Percentiles rank a stretch among this genome's conserved stretches.
phyloP scores from a whole-genome alignment of 2,888 invertebrate genomes.

The Aphodius sticticus region DNA sequence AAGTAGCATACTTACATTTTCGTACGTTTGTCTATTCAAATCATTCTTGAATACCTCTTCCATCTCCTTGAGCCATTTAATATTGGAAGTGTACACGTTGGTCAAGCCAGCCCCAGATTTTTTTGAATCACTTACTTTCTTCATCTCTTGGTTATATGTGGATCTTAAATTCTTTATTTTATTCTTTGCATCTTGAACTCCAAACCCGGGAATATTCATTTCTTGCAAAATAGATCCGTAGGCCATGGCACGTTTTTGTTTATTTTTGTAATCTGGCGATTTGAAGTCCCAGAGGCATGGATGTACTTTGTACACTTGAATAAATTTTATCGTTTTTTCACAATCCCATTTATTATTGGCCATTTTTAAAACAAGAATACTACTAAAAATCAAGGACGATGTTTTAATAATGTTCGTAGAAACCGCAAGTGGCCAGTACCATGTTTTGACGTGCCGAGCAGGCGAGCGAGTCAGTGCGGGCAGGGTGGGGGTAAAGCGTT shows the following conservation, averaged over 20 bases:
- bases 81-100: constrained; percentile 5
- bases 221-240: not conserved
- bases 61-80: not conserved
- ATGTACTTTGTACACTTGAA: constrained; percentile 18
- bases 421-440: not conserved
- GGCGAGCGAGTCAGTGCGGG: not conserved
- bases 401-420: too few species aligned
- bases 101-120: not conserved
- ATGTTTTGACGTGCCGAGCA: not conserved
- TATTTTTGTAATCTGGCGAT: constrained; percentile 13
- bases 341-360: constrained; percentile 19
- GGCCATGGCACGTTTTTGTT: constrained; percentile 15
- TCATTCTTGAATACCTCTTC: not conserved
- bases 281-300: constrained; percentile 25
- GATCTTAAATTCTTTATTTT: constrained; percentile 28
- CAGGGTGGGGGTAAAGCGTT: not conserved
- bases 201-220: constrained; percentile 21
- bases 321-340: constrained; percentile 23
- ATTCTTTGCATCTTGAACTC: constrained; percentile 21
- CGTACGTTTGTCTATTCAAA: not conserved
- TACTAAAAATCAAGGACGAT: too few species aligned
- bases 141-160: constrained; percentile 23
- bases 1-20: too few species aligned
- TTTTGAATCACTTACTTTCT: constrained; percentile 8
- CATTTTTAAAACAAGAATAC: not conserved